phyloP scores from a whole-genome alignment of 2,888 invertebrate species.

The Dynastes grantii region DNA sequence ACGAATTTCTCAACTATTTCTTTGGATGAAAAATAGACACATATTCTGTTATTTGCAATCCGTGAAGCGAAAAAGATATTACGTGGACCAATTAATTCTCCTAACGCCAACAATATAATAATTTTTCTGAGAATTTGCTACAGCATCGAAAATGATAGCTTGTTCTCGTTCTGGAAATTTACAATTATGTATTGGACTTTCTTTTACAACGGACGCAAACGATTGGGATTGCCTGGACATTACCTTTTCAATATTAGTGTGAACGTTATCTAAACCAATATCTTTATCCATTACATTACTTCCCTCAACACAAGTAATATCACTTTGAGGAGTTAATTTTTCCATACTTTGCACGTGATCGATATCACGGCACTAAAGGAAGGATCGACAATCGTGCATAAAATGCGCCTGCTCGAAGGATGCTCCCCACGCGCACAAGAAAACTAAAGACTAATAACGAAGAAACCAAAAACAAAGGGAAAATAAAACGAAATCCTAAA shows the following conservation, averaged over 20 bases:
- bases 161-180: slow-evolving; percentile 9
- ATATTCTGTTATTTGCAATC: slow-evolving; percentile 22
- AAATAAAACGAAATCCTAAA: no score
- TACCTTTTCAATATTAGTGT: neutral
- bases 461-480: no score
- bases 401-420: neutral
- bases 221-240: neutral
- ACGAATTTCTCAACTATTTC: slow-evolving; percentile 2
- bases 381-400: neutral
- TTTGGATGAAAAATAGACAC: slow-evolving; percentile 21
- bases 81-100: neutral
- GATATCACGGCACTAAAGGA: neutral
- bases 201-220: slow-evolving; percentile 10
- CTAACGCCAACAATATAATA: slow-evolving; percentile 4
- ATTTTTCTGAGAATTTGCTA: slow-evolving; percentile 5
- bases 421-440: neutral
- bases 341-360: neutral
- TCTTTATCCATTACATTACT: neutral
- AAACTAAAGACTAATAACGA: no score
- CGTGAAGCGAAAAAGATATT: slow-evolving; percentile 10
- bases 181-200: neutral
- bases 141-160: slow-evolving; percentile 14
- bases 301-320: slow-evolving; percentile 9
- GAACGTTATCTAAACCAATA: neutral
- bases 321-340: no score